phyloP scores from a whole-genome alignment of 2,888 invertebrate genomes.

The Acrobasis consociella region DNA sequence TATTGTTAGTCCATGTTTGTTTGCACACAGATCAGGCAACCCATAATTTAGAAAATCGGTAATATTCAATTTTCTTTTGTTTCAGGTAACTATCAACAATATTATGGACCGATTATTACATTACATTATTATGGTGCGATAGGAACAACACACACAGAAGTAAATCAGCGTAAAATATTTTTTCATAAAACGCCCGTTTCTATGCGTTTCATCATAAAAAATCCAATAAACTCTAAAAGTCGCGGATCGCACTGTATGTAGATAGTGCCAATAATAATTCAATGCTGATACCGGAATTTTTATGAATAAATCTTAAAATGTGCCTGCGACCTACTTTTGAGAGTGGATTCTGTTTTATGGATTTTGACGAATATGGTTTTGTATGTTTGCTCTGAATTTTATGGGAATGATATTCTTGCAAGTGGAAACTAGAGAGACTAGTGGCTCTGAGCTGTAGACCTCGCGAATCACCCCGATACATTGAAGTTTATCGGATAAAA shows the following conservation, averaged over 20 bases:
- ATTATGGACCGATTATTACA: too few relatives aligned
- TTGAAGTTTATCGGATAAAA: too few relatives aligned
- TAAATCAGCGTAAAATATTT: not conserved
- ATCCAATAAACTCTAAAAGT: constrained; percentile 40
- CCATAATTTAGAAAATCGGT: too few relatives aligned
- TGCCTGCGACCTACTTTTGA: not conserved
- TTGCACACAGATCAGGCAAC: too few relatives aligned
- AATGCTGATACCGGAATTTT: constrained; percentile 16
- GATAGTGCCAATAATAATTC: constrained; percentile 20
- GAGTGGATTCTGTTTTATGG: not conserved
- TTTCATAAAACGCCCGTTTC: constrained; percentile 6
- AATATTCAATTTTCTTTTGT: constrained; percentile 11
- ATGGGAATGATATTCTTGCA: not conserved
- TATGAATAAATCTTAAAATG: constrained; percentile 16
- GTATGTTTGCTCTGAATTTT: not conserved
- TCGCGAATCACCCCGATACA: too few relatives aligned
- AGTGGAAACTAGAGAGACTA: too few relatives aligned
- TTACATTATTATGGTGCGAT: too few relatives aligned
- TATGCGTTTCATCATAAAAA: constrained; percentile 27
- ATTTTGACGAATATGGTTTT: not conserved
- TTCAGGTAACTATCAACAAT: constrained; percentile 13
- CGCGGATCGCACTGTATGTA: constrained; percentile 16
- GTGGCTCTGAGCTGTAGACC: too few relatives aligned
- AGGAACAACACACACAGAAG: not conserved
- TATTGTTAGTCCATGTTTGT: too few relatives aligned